Evolutionary conservation across 2,888 invertebrate genomes (phyloP), one percentile per base, ranked within the genome.

Genomic region (Synanthedon andrenaeformis): DNA sequence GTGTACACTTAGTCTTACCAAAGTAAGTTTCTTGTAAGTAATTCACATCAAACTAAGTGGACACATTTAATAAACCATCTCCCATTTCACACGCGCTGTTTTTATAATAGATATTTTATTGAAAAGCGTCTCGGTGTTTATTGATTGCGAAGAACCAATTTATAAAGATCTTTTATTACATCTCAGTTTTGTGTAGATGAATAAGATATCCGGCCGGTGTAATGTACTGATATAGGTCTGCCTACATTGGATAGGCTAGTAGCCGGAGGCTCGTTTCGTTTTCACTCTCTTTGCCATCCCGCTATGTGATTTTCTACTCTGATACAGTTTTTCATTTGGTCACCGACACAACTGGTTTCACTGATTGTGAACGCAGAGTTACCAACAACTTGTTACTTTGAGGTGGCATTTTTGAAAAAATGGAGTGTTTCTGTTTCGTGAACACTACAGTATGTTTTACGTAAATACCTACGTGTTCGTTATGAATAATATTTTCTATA

Each of bases 251-350:
- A 55, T 62, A 62, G 55, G 62, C 65, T 57, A 66, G 67, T 67
- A 62, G 66, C 74, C 69, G 58, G 64, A 62, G 69, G 66, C 65
- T 35, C 35, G 55, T 53, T 58, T 56, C 57, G 76, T 73, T 85
- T 85, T 85, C 84, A 84, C 84, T 85, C 80, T 86, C 85, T 60
- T 78, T 79, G 56, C 65, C 63, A 82, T 84, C 74, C 76, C 77
- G 79, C 76, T 79, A 78, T 66, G 62, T 62, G 64, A 70, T 79
- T 72, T 82, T 82, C 82, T 82, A 79, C 67, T 58, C 65, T 72
- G 78, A 77, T 80, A 82, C 75, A 79, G 79, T 82, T 84, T 84
- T 84, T 82, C 79, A 74, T 74, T 75, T 67, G 69, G 70, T 63
- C 65, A 61, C 45, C 52, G 17, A 64, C 64, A 63, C 62, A 67